A percentile compares a stretch with the other conserved stretches of the same genome.
These are phyloP conservation scores for Chiroxiphia lanceolata DNA, from an alignment of 2,797 vertebrate species.

Conservation along the genomic window DNA sequence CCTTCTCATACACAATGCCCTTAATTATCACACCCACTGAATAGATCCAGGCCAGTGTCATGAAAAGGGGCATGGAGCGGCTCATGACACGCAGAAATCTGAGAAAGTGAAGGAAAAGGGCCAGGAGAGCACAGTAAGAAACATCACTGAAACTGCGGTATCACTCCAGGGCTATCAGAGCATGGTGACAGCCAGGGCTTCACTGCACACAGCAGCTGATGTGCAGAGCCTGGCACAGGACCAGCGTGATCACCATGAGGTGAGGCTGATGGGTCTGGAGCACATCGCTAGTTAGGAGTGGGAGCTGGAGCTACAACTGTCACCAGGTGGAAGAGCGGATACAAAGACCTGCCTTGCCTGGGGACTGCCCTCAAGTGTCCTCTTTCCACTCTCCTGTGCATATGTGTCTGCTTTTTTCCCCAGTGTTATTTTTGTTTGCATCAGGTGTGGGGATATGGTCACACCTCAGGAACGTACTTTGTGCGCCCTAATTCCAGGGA, in stretches of 20 bases:
- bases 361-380: neutral
- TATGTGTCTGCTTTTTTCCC: neutral
- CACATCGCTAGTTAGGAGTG: neutral
- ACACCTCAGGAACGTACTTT: neutral
- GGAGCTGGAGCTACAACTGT: neutral
- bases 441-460: neutral
- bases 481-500: neutral
- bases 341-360: neutral
- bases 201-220: neutral
- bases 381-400: neutral
- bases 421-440: neutral
- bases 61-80: slow-evolving; percentile 97
- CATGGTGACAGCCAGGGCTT: neutral
- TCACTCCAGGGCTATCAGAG: neutral
- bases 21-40: slow-evolving; percentile 98
- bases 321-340: accelerated
- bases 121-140: neutral
- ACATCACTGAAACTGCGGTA: neutral
- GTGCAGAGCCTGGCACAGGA: neutral
- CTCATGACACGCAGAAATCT: slow-evolving; percentile 96
- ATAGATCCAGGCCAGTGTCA: slow-evolving; percentile 99
- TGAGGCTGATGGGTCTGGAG: neutral
- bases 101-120: neutral
- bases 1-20: slow-evolving; percentile 97
- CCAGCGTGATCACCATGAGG: neutral